Evolutionary conservation across 2,888 invertebrate species (phyloP).

Genomic region (Philereme transversata): DNA sequence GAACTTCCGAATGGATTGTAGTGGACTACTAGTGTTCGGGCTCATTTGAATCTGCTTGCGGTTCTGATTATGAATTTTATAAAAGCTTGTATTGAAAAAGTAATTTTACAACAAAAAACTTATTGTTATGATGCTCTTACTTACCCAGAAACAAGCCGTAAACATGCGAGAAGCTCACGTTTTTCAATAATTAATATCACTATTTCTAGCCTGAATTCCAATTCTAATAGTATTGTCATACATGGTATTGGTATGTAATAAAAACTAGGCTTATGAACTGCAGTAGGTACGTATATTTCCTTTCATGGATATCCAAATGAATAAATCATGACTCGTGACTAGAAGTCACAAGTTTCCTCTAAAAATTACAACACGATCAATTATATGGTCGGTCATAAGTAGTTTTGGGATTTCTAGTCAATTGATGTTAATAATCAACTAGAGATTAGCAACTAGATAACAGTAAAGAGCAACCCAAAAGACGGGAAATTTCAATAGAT

Average conservation of each 20-base stretch:
- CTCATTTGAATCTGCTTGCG: no score
- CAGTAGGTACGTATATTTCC: conserved; percentile 11
- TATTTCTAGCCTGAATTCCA: conserved; percentile 5
- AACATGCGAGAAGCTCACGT: not conserved
- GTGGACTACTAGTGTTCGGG: no score
- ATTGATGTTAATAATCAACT: conserved; percentile 18
- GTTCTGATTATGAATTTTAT: no score
- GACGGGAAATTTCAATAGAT: not conserved
- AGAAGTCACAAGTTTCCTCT: conserved; percentile 16
- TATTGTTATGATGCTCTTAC: no score
- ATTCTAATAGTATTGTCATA: conserved; percentile 13
- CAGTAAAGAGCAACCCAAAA: not conserved
- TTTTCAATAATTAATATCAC: not conserved
- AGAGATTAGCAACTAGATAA: conserved; percentile 6
- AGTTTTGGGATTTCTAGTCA: conserved; percentile 8
- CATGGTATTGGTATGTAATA: conserved; percentile 18
- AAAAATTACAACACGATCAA: conserved; percentile 16
- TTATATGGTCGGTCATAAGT: conserved; percentile 8
- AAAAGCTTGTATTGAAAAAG: no score
- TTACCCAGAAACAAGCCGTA: not conserved
- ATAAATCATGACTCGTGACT: conserved; percentile 34
- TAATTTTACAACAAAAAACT: no score
- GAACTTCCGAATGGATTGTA: no score
- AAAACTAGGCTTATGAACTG: conserved; percentile 14
- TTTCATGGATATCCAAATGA: conserved; percentile 29